A percentile compares a stretch with the other conserved stretches of the same genome.
Evolutionary conservation across 2,113 vertebrate genomes (phyloP).

Genomic region (Bos javanicus): DNA sequence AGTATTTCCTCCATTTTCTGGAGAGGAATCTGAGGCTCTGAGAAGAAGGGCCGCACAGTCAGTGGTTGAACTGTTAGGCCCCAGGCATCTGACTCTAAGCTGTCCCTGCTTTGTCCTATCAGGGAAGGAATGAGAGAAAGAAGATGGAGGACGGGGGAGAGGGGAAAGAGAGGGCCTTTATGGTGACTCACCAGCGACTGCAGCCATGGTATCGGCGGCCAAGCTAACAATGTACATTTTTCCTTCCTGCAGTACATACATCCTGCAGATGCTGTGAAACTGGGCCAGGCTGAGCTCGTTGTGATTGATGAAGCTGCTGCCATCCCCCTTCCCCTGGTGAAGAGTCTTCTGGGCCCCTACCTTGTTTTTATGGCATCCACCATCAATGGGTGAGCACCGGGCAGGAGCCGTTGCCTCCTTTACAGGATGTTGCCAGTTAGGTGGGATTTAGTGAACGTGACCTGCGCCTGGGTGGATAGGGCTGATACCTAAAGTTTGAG

Average conservation of each 20-base stretch:
- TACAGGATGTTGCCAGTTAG: background rate
- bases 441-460: background rate
- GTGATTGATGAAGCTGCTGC: slow-evolving; percentile 98
- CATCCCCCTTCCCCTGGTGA: slow-evolving; percentile 95
- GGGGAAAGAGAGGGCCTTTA: background rate
- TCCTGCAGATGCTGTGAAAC: slow-evolving; percentile 93
- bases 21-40: background rate
- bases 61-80: background rate
- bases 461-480: too few species aligned
- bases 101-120: background rate
- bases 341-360: slow-evolving; percentile 94
- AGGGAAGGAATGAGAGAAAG: background rate
- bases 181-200: background rate
- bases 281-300: slow-evolving; percentile 96
- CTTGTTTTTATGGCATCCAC: slow-evolving; percentile 99
- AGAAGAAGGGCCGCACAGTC: background rate
- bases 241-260: slow-evolving; percentile 91
- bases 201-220: background rate
- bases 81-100: background rate
- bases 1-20: background rate
- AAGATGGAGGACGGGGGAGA: background rate
- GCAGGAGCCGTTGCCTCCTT: accelerated
- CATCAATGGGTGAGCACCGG: slow-evolving; percentile 89
- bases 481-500: background rate
- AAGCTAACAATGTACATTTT: background rate